Conservation (phyloP, 2,797 vertebrate species). For the Manis crassicaudata region DNA sequence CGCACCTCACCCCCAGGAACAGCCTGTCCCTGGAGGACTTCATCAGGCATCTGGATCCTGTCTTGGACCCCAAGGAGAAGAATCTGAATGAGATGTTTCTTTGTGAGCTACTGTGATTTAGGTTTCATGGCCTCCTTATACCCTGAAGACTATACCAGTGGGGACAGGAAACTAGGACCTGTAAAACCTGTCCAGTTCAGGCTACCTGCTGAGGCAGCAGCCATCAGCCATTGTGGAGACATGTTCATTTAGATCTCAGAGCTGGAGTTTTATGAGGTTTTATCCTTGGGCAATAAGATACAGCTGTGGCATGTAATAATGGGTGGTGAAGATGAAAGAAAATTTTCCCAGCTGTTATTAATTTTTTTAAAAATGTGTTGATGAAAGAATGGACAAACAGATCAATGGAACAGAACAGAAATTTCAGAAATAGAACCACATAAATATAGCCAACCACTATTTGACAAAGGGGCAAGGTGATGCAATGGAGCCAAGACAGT, state of each 20-base stretch:
- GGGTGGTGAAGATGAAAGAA: background rate
- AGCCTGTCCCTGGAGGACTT: background rate
- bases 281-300: background rate
- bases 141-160: background rate
- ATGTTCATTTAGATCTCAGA: background rate
- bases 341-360: background rate
- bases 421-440: background rate
- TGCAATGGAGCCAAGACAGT: background rate
- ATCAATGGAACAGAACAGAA: background rate
- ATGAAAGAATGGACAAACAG: background rate
- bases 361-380: background rate
- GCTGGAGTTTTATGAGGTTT: background rate
- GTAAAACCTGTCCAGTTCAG: background rate
- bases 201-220: background rate
- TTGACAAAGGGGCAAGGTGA: background rate
- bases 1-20: background rate
- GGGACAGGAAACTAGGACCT: background rate
- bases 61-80: background rate
- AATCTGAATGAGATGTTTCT: background rate
- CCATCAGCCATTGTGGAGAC: background rate
- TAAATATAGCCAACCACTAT: background rate
- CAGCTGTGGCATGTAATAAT: background rate
- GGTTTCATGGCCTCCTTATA: background rate
- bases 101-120: background rate
- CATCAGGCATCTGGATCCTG: background rate